Base-by-base conservation (phyloP, 1,140 invertebrate genomes). In the Drosophila kikkawai region DNA sequence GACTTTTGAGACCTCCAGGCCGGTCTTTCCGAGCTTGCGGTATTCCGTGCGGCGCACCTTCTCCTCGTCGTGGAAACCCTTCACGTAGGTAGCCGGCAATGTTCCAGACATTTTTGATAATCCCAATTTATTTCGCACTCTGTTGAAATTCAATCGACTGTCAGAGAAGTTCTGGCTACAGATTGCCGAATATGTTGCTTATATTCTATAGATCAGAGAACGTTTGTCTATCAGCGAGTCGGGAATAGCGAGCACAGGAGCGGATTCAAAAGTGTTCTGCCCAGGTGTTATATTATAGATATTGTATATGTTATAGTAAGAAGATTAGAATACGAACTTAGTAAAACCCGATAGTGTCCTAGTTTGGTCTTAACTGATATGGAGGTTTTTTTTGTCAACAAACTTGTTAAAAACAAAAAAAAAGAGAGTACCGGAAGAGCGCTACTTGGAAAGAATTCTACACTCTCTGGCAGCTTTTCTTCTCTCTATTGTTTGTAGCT, bases 1-100 rank as follows among this genome's bases (percentile, higher is more conserved):
- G 17, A 95, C 65, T 75, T 94, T 93, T 0, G 95, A 95, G 7
- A 95, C 93, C 58, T 93, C 87, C 39, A 95, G 76, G 11, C 92
- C 94, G 15, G 95, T 95, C 32, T 91, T 92, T 12, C 95, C 95
- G 32, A 95, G 93, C 19, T 79, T 65, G 37, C 93, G 93, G 84
- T 95, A 95, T 75, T 93, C 91, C 94, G 95, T 95, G 79, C 93
- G 93, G 44, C 93, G 75, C 11, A 95, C 93, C 39, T 90, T 82
- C 7, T 86, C 82, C 66, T 93, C 93, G 91, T 95, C 92, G 80
- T 95, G 95, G 78, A 96, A 96, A 6, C 94, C 94, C 47, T 93
- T 79, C 2, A 94, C 93, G 82, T 93, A 95, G 6, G 95, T 95
- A 15, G 85, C 56, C 29, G 95, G 94, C 15, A 93, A 74, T 60